These are phyloP conservation scores for Momotus momota DNA, from an alignment of 2,797 vertebrate genomes.

Conservation along the genomic window DNA sequence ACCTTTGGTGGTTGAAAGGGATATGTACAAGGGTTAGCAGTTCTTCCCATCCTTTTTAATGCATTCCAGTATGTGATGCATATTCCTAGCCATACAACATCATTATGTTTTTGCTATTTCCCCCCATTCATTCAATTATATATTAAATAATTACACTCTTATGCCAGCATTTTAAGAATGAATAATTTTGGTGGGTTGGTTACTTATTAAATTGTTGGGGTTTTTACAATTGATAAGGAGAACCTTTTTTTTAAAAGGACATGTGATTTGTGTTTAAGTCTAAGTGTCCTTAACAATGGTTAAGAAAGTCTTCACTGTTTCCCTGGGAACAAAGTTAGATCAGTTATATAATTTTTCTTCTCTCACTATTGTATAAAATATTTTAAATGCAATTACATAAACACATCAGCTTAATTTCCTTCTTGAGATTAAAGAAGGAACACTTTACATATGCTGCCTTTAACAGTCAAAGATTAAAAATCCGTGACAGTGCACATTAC, in stretches of 20 bases:
- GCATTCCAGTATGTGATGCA: background rate
- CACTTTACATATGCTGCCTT: background rate
- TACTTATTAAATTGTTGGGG: background rate
- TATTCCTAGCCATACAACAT: background rate
- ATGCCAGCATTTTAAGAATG: background rate
- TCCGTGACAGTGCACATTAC: background rate
- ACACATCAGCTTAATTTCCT: background rate
- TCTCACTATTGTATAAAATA: background rate
- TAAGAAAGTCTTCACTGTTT: background rate
- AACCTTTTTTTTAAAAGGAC: background rate
- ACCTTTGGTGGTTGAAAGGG: background rate
- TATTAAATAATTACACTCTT: background rate
- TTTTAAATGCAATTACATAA: background rate
- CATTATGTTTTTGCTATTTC: fast-evolving
- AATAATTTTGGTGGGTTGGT: background rate
- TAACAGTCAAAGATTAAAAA: background rate
- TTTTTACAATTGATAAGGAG: background rate
- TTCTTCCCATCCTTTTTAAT: background rate
- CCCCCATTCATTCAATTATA: background rate
- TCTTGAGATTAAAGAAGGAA: background rate
- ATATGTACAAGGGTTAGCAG: background rate
- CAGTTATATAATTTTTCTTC: background rate
- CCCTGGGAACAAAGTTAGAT: background rate
- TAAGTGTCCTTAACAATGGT: background rate
- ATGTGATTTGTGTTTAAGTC: background rate